Percentiles rank a stretch among this genome's conserved stretches.
Conservation (phyloP, 2,888 invertebrate genomes). For the Antheraea assamensis region DNA sequence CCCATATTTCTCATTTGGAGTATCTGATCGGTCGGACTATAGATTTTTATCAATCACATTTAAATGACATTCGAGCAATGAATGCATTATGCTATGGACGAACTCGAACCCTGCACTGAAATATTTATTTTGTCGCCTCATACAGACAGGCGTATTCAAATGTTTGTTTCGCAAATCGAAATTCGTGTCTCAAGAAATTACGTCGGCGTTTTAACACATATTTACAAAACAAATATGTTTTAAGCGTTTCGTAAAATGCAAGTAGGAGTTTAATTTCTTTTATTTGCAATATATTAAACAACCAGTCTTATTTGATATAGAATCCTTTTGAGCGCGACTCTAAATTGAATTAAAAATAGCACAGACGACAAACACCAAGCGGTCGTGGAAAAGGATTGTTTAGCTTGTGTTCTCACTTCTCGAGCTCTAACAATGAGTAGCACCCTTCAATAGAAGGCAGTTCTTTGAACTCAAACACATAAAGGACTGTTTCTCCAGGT, state of each 20-base stretch:
- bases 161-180: constrained; percentile 37
- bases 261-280: not conserved
- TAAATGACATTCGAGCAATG: constrained; percentile 55
- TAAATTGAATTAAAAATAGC: constrained; percentile 27
- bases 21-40: constrained; percentile 31
- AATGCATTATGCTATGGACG: constrained; percentile 50
- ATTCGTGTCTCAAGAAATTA: constrained; percentile 23
- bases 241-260: constrained; percentile 18
- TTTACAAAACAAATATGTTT: constrained; percentile 22
- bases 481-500: constrained; percentile 45
- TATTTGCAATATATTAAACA: not conserved
- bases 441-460: constrained; percentile 44
- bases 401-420: constrained; percentile 42
- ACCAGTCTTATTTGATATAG: not conserved
- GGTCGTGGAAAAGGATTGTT: constrained; percentile 32
- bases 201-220: constrained; percentile 23
- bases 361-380: constrained; percentile 27
- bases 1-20: too few relatives aligned
- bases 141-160: constrained; percentile 42
- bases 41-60: constrained; percentile 57
- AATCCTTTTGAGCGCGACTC: not conserved
- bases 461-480: constrained; percentile 54
- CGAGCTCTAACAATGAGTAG: constrained; percentile 38
- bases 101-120: constrained; percentile 43
- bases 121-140: constrained; percentile 51